A percentile compares a stretch with the other conserved stretches of the same genome.
Evolutionary conservation across 2,113 vertebrate species (phyloP).

Genomic region (Indicator indicator): DNA sequence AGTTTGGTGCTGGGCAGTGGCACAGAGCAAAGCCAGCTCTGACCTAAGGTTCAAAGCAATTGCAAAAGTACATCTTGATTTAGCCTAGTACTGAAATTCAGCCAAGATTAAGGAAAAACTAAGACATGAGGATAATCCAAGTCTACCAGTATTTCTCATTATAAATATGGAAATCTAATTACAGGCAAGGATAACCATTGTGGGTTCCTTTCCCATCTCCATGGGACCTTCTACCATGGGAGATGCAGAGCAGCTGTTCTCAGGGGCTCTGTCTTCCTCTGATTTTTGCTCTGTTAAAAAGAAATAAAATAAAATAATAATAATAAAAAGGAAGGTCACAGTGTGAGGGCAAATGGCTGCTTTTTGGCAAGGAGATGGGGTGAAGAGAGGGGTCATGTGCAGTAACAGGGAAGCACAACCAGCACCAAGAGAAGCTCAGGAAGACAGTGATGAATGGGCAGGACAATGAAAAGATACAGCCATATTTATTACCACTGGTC

Average conservation of each 20-base stretch:
- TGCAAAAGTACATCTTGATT: background rate
- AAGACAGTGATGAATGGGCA: slow-evolving; percentile 31
- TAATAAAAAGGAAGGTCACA: background rate
- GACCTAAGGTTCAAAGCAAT: background rate
- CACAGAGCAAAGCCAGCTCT: background rate
- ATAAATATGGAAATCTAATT: background rate
- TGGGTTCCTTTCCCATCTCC: background rate
- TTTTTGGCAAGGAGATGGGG: background rate
- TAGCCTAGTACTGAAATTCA: rapidly evolving
- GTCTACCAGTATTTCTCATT: background rate
- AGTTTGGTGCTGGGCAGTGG: background rate
- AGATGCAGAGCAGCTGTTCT: rapidly evolving
- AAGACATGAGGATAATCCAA: background rate
- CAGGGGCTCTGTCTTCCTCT: background rate
- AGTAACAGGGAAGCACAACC: background rate
- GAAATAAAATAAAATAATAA: background rate
- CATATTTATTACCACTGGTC: slow-evolving; percentile 43
- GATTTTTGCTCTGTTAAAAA: background rate
- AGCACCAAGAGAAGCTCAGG: background rate
- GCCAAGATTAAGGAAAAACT: background rate
- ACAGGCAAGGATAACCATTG: background rate
- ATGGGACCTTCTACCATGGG: background rate
- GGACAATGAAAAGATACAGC: background rate
- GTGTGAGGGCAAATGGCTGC: background rate
- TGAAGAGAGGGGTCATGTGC: background rate